Evolutionary conservation across 2,113 vertebrate species (phyloP).

Genomic region (Aythya baeri): DNA sequence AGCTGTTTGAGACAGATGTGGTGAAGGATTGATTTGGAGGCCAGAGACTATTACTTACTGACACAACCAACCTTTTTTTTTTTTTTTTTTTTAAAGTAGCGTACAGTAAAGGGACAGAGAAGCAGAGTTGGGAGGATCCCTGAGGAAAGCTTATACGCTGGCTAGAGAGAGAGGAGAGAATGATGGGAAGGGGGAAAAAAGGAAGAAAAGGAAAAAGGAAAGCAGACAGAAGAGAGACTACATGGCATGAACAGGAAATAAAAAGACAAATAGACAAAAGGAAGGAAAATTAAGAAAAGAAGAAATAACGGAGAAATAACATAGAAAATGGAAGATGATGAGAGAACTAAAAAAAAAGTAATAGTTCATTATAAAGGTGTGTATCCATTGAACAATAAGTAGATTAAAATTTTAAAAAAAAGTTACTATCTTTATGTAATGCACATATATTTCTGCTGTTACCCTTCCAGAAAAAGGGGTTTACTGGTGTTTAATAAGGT

Average conservation of each 20-base stretch:
- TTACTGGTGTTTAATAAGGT: background rate
- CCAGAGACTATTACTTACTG: background rate
- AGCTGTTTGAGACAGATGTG: slow-evolving; percentile 38
- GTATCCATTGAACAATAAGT: background rate
- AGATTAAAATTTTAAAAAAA: background rate
- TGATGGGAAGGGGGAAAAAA: background rate
- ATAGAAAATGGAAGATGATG: background rate
- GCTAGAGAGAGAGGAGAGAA: background rate
- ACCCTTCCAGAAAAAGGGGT: background rate
- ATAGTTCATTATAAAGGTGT: background rate
- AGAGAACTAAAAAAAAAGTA: background rate
- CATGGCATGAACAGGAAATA: background rate
- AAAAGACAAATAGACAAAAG: background rate
- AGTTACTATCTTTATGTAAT: background rate
- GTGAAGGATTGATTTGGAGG: slow-evolving; percentile 30
- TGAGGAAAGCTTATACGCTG: background rate
- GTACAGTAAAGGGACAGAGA: background rate
- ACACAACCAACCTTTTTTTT: background rate
- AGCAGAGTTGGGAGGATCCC: background rate
- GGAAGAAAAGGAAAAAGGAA: background rate
- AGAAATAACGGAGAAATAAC: background rate
- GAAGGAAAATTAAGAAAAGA: background rate
- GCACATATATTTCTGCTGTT: background rate
- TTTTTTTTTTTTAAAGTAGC: background rate
- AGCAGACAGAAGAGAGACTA: background rate